Conservation (phyloP, 2,888 invertebrate species). For the Eupithecia dodoneata region DNA sequence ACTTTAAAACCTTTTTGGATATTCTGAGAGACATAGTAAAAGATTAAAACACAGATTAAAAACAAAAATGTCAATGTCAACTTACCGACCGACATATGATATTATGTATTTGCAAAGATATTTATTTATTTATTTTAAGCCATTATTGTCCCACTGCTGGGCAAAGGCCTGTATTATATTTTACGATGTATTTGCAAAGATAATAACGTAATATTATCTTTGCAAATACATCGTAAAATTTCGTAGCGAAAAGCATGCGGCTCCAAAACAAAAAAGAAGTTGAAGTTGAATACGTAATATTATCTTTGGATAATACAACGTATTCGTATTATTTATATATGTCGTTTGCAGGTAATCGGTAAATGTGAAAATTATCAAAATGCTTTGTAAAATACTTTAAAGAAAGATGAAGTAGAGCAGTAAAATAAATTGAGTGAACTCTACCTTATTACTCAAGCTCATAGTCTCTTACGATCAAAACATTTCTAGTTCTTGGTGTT, state of each 20-base stretch:
- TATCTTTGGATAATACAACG: not conserved
- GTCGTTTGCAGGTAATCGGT: not conserved
- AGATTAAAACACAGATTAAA: not conserved
- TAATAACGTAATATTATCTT: too few relatives aligned
- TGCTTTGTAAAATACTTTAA: not conserved
- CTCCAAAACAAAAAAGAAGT: too few relatives aligned
- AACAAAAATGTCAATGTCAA: not conserved
- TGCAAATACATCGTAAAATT: too few relatives aligned
- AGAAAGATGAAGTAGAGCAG: conserved; percentile 15
- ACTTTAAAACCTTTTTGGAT: not conserved
- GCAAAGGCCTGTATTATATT: too few relatives aligned
- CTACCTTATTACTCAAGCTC: not conserved
- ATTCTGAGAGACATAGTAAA: not conserved
- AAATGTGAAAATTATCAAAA: not conserved
- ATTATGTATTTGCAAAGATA: too few relatives aligned
- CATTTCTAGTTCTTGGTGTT: conserved; percentile 2
- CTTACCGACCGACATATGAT: not conserved
- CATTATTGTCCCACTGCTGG: too few relatives aligned
- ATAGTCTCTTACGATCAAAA: not conserved
- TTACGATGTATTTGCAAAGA: too few relatives aligned
- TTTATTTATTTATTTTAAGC: too few relatives aligned
- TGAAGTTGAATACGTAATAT: too few relatives aligned
- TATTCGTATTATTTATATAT: not conserved
- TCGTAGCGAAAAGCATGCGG: too few relatives aligned
- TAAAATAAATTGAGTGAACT: not conserved